Base-by-base conservation (phyloP, 2,797 vertebrate genomes). In the Odontamblyopus rebecca region DNA sequence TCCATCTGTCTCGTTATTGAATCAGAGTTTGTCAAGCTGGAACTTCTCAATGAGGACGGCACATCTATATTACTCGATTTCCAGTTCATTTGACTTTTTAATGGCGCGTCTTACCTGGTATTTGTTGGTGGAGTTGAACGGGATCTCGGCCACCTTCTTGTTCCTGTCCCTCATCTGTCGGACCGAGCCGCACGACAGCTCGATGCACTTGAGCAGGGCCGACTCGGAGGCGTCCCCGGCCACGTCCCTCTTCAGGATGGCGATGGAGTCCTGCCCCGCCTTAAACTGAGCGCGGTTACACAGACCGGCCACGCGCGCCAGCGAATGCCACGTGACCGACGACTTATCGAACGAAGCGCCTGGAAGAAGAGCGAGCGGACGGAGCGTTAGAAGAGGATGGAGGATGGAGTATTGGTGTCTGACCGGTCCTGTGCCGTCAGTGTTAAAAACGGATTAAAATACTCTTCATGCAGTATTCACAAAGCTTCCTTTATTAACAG, bases 81-180 rank as follows among this genome's bases (percentile, higher is more conserved):
- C 23, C 23, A 23, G 23, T 23, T 23, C 23, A 23, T 23, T 23
- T 23, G 0, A 23, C 23, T 23, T 23, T 23, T 23, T 23, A 23
- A 23, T 23, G 23, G 23, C 23, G 23, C 23, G 3, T 32, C 30
- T 3, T 5, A 32, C 35, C 94, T 98, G 96, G 86, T 98, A 98
- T 86, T 98, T 98, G 92, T 98, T 98, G 82, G 96, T 98, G 85
- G 96, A 97, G 90, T 98, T 97, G 76, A 97, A 97, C 66, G 96
- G 96, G 77, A 98, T 97, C 89, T 98, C 96, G 0, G 96, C 95
- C 61, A 96, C 96, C 77, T 98, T 98, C 90, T 97, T 97, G 92
- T 96, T 96, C 81, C 67, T 95, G 2, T 97, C 96, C 7, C 96
- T 92, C 94, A 95, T 96, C 23, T 59, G 6, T 57, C 94, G 93